Evolutionary conservation across 2,113 vertebrate species (phyloP).

Genomic region (Illadopsis cleaveri): DNA sequence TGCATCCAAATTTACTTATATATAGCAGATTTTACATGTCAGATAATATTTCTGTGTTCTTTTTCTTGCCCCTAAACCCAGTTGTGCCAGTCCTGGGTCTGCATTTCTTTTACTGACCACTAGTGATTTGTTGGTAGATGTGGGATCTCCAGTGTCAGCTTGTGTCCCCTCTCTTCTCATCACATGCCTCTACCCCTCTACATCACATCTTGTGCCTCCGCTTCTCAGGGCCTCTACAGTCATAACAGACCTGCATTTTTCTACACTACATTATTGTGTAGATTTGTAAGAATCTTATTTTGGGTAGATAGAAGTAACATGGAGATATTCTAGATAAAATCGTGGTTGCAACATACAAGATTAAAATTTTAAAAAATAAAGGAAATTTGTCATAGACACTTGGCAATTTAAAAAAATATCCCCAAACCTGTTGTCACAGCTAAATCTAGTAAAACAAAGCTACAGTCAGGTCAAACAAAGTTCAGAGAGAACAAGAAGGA

Average conservation of each 20-base stretch:
- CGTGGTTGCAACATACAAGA: neutral
- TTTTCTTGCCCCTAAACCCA: neutral
- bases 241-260: neutral
- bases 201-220: neutral
- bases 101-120: neutral
- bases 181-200: neutral
- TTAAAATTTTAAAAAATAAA: neutral
- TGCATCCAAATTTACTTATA: neutral
- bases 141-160: neutral
- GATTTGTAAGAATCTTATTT: neutral
- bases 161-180: neutral
- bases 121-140: neutral
- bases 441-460: neutral
- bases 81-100: neutral
- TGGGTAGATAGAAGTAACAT: neutral
- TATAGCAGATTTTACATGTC: neutral
- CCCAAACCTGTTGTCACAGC: neutral
- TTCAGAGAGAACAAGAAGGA: neutral
- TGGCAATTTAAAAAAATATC: neutral
- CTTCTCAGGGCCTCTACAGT: neutral
- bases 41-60: neutral
- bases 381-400: neutral
- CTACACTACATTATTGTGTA: neutral
- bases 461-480: neutral
- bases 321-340: neutral